These are phyloP conservation scores for Cenopis cana DNA, from an alignment of 2,888 invertebrate species.

Conservation along the genomic window DNA sequence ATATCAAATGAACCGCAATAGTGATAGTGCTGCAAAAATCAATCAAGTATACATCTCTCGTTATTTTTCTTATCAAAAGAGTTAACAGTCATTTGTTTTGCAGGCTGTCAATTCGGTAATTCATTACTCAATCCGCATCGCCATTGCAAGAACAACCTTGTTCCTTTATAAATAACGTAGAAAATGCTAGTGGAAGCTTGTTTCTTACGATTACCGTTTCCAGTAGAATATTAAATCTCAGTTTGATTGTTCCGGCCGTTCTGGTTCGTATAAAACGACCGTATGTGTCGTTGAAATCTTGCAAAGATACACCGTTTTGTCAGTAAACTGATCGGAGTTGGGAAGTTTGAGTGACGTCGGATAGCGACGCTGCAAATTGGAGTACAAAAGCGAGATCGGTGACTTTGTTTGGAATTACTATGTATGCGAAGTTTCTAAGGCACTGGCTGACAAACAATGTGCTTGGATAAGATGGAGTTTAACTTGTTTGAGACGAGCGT, in stretches of 20 bases:
- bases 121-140: neutral
- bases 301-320: neutral
- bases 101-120: neutral
- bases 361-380: conserved; percentile 15
- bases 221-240: conserved; percentile 14
- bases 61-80: neutral
- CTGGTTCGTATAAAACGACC: neutral
- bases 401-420: conserved; percentile 33
- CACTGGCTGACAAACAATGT: conserved; percentile 15
- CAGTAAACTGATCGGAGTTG: neutral
- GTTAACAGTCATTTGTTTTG: conserved; percentile 5
- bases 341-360: conserved; percentile 27
- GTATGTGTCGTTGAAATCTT: neutral
- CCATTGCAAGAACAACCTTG: neutral
- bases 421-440: conserved; percentile 29
- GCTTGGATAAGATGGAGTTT: neutral
- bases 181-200: neutral
- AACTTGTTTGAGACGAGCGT: neutral
- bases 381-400: conserved; percentile 14
- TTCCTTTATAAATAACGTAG: neutral
- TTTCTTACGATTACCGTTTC: neutral
- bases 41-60: neutral
- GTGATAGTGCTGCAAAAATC: neutral
- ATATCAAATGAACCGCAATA: neutral
- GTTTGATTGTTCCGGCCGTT: neutral